Evolutionary conservation across 1,140 invertebrate species (phyloP), one percentile per base, ranked within the genome.

Genomic region (Drosophila saltans): DNA sequence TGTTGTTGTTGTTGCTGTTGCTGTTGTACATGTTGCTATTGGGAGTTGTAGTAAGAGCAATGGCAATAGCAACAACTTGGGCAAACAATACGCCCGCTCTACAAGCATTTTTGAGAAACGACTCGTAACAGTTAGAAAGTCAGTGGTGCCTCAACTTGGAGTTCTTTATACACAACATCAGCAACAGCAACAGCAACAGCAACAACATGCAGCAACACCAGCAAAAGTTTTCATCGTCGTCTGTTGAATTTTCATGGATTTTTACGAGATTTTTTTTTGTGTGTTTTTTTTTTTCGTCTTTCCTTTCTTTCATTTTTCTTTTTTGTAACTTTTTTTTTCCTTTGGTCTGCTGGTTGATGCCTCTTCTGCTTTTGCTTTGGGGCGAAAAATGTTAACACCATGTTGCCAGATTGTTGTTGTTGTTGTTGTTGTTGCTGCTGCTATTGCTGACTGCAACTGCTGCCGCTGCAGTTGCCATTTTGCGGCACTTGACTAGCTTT

Each of bases 161-260:
- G 74, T 74, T 55, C 78, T 84, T 78, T 69, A 78, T 64, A 73
- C 57, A 70, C 72, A 69, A 67, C 64, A 75, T n/a, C 68, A 71
- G 26, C 65, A 66, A 57, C 72, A 59, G 11, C 41, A 16, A 7
- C 45, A 26, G 9, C 45, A 52, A 52, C 16, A 21, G n/a, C 73
- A 59, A 41, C 64, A 39, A 21, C 7, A 48, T 3, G 7, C 28
- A 39, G 28, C 57, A 66, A 39, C 33, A 36, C n/a, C 56, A 59
- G 48, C 36, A 68, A 80, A 78, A 83, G 56, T 76, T 86, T 86
- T 73, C 79, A 77, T 69, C 58, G 75, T 78, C 80, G 85, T 74
- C 83, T 76, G 72, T 64, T 88, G 84, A 89, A 88, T 89, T 88
- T 88, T 88, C 85, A 84, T 88, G 85, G 80, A 89, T 88, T 88